Conservation (phyloP, 2,888 invertebrate genomes). For the Heliconius hortense region DNA sequence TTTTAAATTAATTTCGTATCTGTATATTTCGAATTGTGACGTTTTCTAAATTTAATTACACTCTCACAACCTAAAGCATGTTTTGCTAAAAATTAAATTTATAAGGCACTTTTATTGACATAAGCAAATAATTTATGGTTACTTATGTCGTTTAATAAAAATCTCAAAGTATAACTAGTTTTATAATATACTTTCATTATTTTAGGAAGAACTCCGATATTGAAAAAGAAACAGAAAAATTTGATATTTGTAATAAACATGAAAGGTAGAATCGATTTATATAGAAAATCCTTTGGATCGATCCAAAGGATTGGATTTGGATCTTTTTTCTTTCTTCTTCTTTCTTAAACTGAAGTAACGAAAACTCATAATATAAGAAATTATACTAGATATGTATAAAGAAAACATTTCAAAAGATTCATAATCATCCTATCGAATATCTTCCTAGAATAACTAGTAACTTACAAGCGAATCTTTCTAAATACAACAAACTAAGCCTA, state of each 20-base stretch:
- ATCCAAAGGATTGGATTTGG: too few species aligned
- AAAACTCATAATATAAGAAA: constrained; percentile 2
- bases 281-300: not conserved
- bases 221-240: not conserved
- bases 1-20: constrained; percentile 13
- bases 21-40: constrained; percentile 56
- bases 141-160: constrained; percentile 38
- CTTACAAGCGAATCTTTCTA: constrained; percentile 24
- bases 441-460: constrained; percentile 19
- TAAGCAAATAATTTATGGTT: constrained; percentile 39
- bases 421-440: not conserved
- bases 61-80: constrained; percentile 62
- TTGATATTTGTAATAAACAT: not conserved
- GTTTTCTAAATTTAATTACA: constrained; percentile 44
- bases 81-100: constrained; percentile 39
- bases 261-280: not conserved
- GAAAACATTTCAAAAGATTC: not conserved
- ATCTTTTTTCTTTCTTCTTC: too few species aligned
- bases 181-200: constrained; percentile 35
- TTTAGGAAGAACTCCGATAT: constrained; percentile 19
- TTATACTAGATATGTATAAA: not conserved
- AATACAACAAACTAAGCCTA: constrained; percentile 28
- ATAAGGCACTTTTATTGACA: constrained; percentile 43
- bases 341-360: not conserved
- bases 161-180: constrained; percentile 36